phyloP scores from a whole-genome alignment of 2,113 vertebrate species.

The Pipa parva region DNA sequence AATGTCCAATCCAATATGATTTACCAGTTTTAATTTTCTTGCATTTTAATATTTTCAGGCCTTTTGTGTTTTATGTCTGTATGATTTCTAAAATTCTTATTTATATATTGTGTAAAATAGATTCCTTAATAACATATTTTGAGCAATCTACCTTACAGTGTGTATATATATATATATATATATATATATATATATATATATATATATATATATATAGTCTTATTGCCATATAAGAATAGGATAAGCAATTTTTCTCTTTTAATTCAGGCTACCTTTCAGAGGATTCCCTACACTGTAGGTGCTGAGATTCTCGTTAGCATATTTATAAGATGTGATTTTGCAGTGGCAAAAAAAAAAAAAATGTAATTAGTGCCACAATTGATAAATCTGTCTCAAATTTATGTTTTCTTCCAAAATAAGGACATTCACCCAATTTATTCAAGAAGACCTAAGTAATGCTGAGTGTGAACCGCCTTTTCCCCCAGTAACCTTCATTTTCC shows the following conservation, averaged over 20 bases:
- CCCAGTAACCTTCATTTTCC: background rate
- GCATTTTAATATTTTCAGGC: background rate
- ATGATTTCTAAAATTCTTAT: background rate
- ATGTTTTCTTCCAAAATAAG: background rate
- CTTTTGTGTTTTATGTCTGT: background rate
- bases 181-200: no score
- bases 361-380: constrained; percentile 1
- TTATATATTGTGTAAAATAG: background rate
- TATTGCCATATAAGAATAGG: background rate
- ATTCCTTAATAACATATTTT: background rate
- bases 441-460: background rate
- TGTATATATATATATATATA: no score
- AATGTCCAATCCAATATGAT: background rate
- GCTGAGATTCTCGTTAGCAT: background rate
- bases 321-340: background rate
- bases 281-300: background rate
- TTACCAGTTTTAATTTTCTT: background rate
- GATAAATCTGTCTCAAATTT: constrained; percentile 8
- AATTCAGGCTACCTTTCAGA: background rate
- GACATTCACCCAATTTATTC: background rate
- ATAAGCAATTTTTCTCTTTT: background rate
- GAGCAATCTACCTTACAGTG: no score
- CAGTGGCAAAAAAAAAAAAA: background rate
- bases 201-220: no score
- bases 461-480: background rate